phyloP scores from a whole-genome alignment of 2,797 vertebrate genomes.

The Agapornis canus region DNA sequence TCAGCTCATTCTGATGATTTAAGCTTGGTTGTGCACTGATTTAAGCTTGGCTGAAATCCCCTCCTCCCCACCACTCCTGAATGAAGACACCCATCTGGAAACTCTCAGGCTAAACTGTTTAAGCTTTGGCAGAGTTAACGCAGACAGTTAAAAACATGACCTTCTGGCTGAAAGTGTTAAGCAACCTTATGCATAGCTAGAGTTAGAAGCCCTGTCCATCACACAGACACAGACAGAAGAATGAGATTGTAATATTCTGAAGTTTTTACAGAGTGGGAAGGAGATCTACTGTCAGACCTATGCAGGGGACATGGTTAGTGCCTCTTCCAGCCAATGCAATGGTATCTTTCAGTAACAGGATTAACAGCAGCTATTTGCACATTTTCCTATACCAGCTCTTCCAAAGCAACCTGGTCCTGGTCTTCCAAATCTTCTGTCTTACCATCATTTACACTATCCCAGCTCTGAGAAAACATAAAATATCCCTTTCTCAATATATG shows the following conservation, averaged over 20 bases:
- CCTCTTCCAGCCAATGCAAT: not conserved
- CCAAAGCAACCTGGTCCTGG: not conserved
- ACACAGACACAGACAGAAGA: not conserved
- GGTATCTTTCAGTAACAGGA: not conserved
- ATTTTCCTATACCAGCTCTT: not conserved
- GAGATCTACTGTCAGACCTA: not conserved
- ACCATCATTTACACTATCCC: not conserved
- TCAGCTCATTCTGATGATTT: not conserved
- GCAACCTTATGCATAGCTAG: constrained; percentile 32
- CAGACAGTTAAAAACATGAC: not conserved
- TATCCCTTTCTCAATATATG: not conserved
- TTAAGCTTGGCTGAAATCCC: not conserved
- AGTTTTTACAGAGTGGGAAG: not conserved
- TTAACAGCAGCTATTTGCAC: not conserved
- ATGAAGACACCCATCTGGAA: constrained; percentile 36
- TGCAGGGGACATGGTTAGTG: not conserved
- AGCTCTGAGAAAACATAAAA: not conserved
- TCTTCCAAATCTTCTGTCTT: not conserved
- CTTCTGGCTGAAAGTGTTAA: not conserved
- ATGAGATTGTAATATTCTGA: not conserved
- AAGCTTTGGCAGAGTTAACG: constrained; percentile 17
- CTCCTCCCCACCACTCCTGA: not conserved
- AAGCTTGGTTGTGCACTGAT: not conserved
- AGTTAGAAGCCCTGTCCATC: not conserved
- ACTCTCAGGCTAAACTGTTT: constrained; percentile 32